Conservation (phyloP, 2,888 invertebrate genomes). For the Apodemia zela region DNA sequence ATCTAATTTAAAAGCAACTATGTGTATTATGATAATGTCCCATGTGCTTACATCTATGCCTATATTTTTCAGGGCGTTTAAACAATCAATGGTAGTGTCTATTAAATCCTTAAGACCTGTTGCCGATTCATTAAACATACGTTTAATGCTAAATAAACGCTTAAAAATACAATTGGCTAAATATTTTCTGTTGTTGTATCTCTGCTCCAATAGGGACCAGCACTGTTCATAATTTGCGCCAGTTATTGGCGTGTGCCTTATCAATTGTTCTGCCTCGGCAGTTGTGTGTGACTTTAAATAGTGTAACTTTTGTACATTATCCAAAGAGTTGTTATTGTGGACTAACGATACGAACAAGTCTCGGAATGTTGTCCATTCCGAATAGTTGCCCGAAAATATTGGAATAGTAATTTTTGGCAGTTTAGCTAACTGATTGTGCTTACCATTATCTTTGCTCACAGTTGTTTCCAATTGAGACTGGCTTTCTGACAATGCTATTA, state of each 20-base stretch:
- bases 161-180: conserved; percentile 29
- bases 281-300: conserved; percentile 20
- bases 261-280: conserved; percentile 24
- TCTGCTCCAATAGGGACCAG: conserved; percentile 23
- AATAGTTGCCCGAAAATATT: conserved; percentile 23
- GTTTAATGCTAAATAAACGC: conserved; percentile 22
- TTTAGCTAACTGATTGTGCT: not conserved
- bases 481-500: not conserved
- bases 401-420: conserved; percentile 27
- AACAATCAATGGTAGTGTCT: conserved; percentile 26
- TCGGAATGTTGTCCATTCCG: conserved; percentile 26
- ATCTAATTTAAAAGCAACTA: conserved; percentile 1
- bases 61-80: conserved; percentile 27
- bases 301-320: conserved; percentile 27
- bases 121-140: not conserved
- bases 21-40: too few species aligned
- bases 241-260: conserved; percentile 20
- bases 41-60: conserved; percentile 27
- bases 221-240: conserved; percentile 28
- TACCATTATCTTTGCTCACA: too few species aligned
- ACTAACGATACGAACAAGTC: conserved; percentile 27
- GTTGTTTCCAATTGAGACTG: not conserved
- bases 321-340: conserved; percentile 22
- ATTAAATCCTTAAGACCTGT: not conserved
- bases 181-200: conserved; percentile 34